Percentiles rank a stretch among this genome's conserved stretches.
Evolutionary conservation across 2,797 vertebrate genomes (phyloP).

Genomic region (Tachyglossus aculeatus): DNA sequence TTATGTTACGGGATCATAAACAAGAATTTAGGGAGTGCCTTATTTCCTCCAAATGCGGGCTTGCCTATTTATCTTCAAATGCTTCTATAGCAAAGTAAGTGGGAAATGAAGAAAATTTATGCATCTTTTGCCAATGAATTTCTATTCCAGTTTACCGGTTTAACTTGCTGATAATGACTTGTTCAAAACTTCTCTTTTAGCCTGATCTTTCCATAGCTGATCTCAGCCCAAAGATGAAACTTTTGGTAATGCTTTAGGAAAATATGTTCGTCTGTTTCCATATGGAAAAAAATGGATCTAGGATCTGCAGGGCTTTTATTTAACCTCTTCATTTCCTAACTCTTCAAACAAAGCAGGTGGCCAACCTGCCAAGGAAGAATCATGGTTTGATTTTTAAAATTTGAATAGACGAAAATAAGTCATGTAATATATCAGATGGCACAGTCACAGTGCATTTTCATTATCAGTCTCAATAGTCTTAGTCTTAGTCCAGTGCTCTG

Average conservation of each 20-base stretch:
- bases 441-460: no score
- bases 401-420: no score
- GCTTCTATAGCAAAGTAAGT: no score
- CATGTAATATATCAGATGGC: no score
- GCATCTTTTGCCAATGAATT: conserved; percentile 12
- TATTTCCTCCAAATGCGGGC: no score
- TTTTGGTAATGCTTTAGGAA: conserved; percentile 53
- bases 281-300: background rate
- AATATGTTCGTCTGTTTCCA: conserved; percentile 49
- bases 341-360: conserved; percentile 18
- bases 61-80: no score
- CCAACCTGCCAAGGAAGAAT: conserved; percentile 6
- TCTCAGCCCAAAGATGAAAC: conserved; percentile 50
- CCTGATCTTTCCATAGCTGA: conserved; percentile 42
- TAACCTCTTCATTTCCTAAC: conserved; percentile 2
- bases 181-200: conserved; percentile 40
- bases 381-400: background rate
- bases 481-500: no score
- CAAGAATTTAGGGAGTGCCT: no score
- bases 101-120: no score
- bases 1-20: no score
- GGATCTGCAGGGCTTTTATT: conserved; percentile 18
- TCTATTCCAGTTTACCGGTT: conserved; percentile 21
- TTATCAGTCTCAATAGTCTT: no score
- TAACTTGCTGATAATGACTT: conserved; percentile 51